Conservation (phyloP, 2,797 vertebrate species). For the Sebastes matsubarae region DNA sequence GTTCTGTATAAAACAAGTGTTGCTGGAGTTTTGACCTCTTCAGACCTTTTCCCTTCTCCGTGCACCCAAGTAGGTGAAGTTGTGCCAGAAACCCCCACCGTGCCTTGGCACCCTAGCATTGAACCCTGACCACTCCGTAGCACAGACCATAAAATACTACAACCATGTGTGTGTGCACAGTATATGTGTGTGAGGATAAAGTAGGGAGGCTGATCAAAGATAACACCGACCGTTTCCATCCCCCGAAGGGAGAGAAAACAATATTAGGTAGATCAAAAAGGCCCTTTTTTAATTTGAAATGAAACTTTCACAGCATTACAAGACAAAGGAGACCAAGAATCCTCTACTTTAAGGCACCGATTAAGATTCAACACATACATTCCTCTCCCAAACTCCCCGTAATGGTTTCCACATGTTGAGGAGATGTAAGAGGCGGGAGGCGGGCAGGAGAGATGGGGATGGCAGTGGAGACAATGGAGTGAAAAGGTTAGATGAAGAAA, state of each 20-base stretch:
- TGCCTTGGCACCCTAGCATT: conserved; percentile 32
- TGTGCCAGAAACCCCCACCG: neutral
- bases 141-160: conserved; percentile 41
- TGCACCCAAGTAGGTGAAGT: neutral
- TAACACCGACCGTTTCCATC: conserved; percentile 65
- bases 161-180: conserved; percentile 26
- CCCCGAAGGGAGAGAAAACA: conserved; percentile 70
- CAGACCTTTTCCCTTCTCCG: neutral
- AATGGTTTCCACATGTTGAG: conserved; percentile 85
- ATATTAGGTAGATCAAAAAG: conserved; percentile 77
- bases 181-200: conserved; percentile 39
- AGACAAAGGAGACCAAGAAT: conserved; percentile 77
- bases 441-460: conserved; percentile 35
- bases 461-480: conserved; percentile 43
- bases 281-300: conserved; percentile 77
- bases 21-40: neutral
- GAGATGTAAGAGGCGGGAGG: conserved; percentile 51
- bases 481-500: conserved; percentile 52
- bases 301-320: conserved; percentile 77
- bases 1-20: neutral
- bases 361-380: conserved; percentile 84
- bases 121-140: conserved; percentile 59
- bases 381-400: conserved; percentile 78
- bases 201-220: conserved; percentile 59
- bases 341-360: conserved; percentile 73